Percentiles rank a stretch among this genome's conserved stretches.
These are phyloP conservation scores for Cerceris ruficornis DNA, from an alignment of 2,888 invertebrate genomes.

Conservation along the genomic window DNA sequence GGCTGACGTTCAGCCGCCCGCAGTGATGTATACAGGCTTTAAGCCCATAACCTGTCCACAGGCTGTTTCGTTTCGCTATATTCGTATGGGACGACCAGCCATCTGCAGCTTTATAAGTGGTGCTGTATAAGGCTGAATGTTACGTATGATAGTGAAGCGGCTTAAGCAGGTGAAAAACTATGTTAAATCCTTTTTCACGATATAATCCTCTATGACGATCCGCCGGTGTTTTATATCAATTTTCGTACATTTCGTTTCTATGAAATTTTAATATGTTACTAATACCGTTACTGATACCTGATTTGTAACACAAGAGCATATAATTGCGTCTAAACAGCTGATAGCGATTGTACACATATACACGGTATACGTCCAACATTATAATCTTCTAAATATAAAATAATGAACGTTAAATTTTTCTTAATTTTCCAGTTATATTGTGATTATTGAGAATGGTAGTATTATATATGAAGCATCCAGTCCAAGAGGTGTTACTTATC, in stretches of 20 bases:
- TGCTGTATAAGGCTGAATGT: constrained; percentile 1
- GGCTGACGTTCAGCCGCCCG: constrained; percentile 48
- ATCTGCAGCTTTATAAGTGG: constrained; percentile 48
- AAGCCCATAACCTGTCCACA: constrained; percentile 46
- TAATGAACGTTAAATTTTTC: too few species aligned
- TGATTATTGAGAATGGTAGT: too few species aligned
- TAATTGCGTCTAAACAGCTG: too few species aligned
- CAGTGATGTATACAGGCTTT: constrained; percentile 33
- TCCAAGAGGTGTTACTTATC: too few species aligned
- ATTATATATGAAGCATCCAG: too few species aligned
- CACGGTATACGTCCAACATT: too few species aligned
- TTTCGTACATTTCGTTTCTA: not conserved
- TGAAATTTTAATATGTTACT: not conserved
- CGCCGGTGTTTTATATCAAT: not conserved
- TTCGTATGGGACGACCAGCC: constrained; percentile 18
- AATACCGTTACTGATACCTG: too few species aligned
- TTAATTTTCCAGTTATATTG: too few species aligned
- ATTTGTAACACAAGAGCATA: too few species aligned
- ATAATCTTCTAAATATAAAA: too few species aligned
- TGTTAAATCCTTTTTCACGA: constrained; percentile 19
- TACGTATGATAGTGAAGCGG: constrained; percentile 4
- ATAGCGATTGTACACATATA: too few species aligned
- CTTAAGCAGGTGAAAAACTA: constrained; percentile 37
- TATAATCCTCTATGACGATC: not conserved
- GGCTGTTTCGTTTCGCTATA: constrained; percentile 25